A percentile compares a stretch with the other conserved stretches of the same genome.
phyloP scores from a whole-genome alignment of 2,797 vertebrate species.

The Scleropages formosus region DNA sequence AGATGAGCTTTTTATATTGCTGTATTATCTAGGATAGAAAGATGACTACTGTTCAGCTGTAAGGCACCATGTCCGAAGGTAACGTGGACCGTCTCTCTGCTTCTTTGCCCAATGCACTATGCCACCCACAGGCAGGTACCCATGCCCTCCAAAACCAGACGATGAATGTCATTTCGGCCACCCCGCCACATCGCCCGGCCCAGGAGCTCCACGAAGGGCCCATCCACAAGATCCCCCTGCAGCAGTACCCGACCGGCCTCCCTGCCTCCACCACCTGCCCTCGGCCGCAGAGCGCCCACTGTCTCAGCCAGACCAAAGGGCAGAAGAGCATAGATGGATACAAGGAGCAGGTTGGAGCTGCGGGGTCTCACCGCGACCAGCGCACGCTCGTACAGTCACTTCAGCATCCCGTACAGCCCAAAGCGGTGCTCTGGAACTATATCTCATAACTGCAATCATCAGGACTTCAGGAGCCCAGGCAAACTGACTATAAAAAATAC shows the following conservation, averaged over 20 bases:
- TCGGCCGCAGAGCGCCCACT: slow-evolving; percentile 87
- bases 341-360: slow-evolving; percentile 85
- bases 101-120: slow-evolving; percentile 59
- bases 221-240: slow-evolving; percentile 80
- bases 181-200: slow-evolving; percentile 83
- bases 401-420: not conserved
- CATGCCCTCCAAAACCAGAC: slow-evolving; percentile 78
- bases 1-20: not conserved
- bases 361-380: not conserved
- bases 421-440: slow-evolving; percentile 20
- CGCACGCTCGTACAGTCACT: not conserved
- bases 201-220: slow-evolving; percentile 81
- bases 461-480: not conserved
- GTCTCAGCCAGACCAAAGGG: slow-evolving; percentile 94
- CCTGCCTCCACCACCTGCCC: slow-evolving; percentile 83
- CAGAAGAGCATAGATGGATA: slow-evolving; percentile 93
- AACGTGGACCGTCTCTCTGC: slow-evolving; percentile 34
- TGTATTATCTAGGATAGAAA: not conserved
- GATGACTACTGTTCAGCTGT: not conserved
- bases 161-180: slow-evolving; percentile 82
- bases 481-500: not conserved
- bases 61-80: too few species aligned
- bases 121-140: slow-evolving; percentile 79
- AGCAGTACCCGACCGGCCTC: slow-evolving; percentile 88
- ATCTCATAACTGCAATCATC: slow-evolving; percentile 9